Evolutionary conservation across 2,113 vertebrate species (phyloP).

Genomic region (Motacilla tschutschensis): DNA sequence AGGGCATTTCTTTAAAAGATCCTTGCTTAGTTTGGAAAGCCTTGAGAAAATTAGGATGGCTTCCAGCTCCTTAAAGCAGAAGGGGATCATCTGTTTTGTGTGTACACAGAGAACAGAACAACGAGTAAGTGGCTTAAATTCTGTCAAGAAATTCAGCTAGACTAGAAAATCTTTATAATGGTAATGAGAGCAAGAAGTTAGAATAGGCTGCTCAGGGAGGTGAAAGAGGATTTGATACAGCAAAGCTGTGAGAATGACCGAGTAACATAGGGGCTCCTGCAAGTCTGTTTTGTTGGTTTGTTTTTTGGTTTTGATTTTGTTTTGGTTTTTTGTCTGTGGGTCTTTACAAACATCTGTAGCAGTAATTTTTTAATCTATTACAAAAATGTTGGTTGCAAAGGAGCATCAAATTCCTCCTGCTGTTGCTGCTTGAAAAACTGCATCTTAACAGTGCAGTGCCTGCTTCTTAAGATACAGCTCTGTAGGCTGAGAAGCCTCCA

Average conservation of each 20-base stretch:
- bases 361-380: background rate
- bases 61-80: slow-evolving; percentile 12
- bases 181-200: background rate
- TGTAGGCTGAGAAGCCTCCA: background rate
- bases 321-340: background rate
- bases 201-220: background rate
- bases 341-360: background rate
- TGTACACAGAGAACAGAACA: background rate
- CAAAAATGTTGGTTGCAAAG: background rate
- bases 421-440: background rate
- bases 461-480: background rate
- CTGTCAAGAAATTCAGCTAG: slow-evolving; percentile 2
- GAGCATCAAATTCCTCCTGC: background rate
- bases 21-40: background rate
- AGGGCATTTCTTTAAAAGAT: background rate
- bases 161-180: background rate
- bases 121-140: background rate
- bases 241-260: background rate
- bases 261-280: background rate
- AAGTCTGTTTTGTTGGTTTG: background rate
- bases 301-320: too few relatives aligned
- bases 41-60: background rate
- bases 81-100: background rate
- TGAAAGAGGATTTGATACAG: rapidly evolving
- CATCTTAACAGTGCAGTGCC: background rate